phyloP scores from a whole-genome alignment of 2,888 invertebrate genomes.

The Acleris holmiana region DNA sequence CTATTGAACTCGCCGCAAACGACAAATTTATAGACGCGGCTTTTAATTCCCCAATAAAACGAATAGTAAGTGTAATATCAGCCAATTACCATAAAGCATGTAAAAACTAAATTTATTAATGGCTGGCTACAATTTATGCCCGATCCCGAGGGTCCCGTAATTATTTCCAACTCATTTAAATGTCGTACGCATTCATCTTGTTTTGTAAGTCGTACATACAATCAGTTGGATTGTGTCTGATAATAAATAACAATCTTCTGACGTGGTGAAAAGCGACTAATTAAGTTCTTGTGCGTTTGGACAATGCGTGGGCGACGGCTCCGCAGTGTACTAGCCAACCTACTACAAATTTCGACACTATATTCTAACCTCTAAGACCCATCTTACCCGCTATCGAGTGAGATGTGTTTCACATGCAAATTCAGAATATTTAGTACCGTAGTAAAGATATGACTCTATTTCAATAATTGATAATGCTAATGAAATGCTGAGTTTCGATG shows the following conservation, averaged over 20 bases:
- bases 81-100: slow-evolving; percentile 30
- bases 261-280: slow-evolving; percentile 74
- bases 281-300: slow-evolving; percentile 77
- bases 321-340: slow-evolving; percentile 44
- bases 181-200: slow-evolving; percentile 55
- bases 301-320: slow-evolving; percentile 67
- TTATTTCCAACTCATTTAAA: slow-evolving; percentile 40
- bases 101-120: slow-evolving; percentile 31
- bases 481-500: slow-evolving; percentile 52
- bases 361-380: slow-evolving; percentile 36
- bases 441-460: slow-evolving; percentile 55
- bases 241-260: slow-evolving; percentile 72
- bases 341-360: slow-evolving; percentile 50
- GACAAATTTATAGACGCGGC: slow-evolving; percentile 21
- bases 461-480: slow-evolving; percentile 75
- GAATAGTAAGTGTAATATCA: slow-evolving; percentile 30
- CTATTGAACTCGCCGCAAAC: background rate
- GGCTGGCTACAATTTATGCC: slow-evolving; percentile 23
- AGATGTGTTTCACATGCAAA: slow-evolving; percentile 62
- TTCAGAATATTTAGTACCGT: slow-evolving; percentile 62
- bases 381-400: slow-evolving; percentile 35
- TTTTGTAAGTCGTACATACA: slow-evolving; percentile 57
- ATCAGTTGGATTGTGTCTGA: slow-evolving; percentile 70
- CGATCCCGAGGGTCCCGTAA: slow-evolving; percentile 30
- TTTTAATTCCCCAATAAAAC: slow-evolving; percentile 30